Percentiles rank a stretch among this genome's conserved stretches.
These are phyloP conservation scores for Rhopalosiphum maidis DNA, from an alignment of 1,140 invertebrate species.

Conservation along the genomic window DNA sequence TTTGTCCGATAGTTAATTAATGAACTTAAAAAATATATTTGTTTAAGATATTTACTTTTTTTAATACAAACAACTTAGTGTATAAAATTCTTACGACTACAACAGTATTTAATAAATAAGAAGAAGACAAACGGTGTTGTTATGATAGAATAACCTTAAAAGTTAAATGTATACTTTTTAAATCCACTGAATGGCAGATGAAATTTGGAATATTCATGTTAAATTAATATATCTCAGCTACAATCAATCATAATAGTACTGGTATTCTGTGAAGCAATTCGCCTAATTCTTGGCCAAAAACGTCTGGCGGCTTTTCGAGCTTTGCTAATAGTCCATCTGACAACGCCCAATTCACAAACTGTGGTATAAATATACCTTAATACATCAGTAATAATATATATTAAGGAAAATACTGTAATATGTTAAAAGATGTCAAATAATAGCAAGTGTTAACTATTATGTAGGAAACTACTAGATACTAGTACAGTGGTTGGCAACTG, in stretches of 20 bases:
- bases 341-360: constrained; percentile 35
- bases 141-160: neutral
- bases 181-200: neutral
- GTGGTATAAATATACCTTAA: constrained; percentile 47
- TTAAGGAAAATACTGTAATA: constrained; percentile 37
- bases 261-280: constrained; percentile 53
- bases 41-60: constrained; percentile 1
- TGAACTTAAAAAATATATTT: neutral
- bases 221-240: constrained; percentile 44
- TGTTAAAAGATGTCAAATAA: neutral
- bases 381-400: constrained; percentile 29
- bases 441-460: neutral
- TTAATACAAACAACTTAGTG: neutral
- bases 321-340: constrained; percentile 49
- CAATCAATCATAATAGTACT: constrained; percentile 54
- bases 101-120: constrained; percentile 37
- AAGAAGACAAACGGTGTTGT: constrained; percentile 15
- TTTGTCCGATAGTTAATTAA: constrained; percentile 16
- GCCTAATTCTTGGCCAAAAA: constrained; percentile 49
- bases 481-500: neutral
- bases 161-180: constrained; percentile 3
- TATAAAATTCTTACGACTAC: neutral
- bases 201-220: neutral
- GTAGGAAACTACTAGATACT: neutral
- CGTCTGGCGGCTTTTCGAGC: constrained; percentile 42